These are phyloP conservation scores for Nymphalis c-album DNA, from an alignment of 2,888 invertebrate genomes.

Conservation along the genomic window DNA sequence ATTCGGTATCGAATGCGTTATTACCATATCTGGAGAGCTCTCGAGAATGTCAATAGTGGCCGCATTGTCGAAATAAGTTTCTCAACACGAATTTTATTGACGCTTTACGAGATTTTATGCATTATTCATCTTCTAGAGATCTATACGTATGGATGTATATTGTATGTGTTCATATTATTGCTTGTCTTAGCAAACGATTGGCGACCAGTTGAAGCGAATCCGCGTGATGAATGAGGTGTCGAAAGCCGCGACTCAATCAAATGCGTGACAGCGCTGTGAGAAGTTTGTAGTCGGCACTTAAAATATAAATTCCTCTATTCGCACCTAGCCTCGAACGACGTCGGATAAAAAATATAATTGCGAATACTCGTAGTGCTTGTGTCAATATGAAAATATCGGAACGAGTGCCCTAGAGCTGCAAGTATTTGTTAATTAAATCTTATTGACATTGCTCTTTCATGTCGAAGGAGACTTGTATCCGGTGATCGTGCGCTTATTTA, in stretches of 20 bases:
- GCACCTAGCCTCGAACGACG: constrained; percentile 4
- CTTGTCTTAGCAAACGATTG: constrained; percentile 3
- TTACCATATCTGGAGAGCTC: constrained; percentile 29
- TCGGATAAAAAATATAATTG: constrained; percentile 16
- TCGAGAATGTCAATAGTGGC: constrained; percentile 22
- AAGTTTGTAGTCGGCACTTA: constrained; percentile 6
- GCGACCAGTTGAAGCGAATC: constrained; percentile 13
- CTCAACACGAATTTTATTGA: constrained; percentile 21
- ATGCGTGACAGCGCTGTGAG: constrained; percentile 6
- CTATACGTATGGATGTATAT: not conserved
- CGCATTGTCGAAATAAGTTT: constrained; percentile 22
- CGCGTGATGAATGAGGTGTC: constrained; percentile 26
- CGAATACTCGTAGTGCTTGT: constrained; percentile 19
- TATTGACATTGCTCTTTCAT: constrained; percentile 12
- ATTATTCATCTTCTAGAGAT: constrained; percentile 24
- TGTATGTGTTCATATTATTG: not conserved
- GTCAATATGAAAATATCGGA: constrained; percentile 17
- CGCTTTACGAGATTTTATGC: constrained; percentile 20
- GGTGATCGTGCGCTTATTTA: constrained; percentile 1
- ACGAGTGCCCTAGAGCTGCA: not conserved
- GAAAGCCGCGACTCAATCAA: constrained; percentile 22
- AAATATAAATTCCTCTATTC: constrained; percentile 20
- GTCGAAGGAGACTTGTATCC: constrained; percentile 3
- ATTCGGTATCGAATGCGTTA: constrained; percentile 16
- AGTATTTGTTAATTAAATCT: constrained; percentile 6